Evolutionary conservation across 2,113 vertebrate species (phyloP).

Genomic region (Phyllostomus discolor): DNA sequence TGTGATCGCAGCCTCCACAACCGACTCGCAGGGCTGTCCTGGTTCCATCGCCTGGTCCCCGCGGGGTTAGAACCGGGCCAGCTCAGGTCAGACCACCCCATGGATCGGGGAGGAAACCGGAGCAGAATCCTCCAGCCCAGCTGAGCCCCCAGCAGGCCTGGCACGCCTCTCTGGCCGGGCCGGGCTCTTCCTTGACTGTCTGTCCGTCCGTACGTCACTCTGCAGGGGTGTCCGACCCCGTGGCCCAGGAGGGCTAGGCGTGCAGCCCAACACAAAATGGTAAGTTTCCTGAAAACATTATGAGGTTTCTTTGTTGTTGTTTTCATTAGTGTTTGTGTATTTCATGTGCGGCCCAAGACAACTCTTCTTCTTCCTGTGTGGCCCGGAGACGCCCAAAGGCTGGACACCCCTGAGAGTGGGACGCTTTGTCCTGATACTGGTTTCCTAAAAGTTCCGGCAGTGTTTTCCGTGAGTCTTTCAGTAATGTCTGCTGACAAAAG

Average conservation of each 20-base stretch:
- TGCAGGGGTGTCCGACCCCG: not conserved
- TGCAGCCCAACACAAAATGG: too few relatives aligned
- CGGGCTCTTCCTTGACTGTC: not conserved
- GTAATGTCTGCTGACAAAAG: slow-evolving; percentile 16
- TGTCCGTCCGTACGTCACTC: not conserved
- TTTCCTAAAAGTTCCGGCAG: not conserved
- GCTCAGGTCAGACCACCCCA: not conserved
- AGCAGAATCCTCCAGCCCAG: not conserved
- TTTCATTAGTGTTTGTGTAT: too few relatives aligned
- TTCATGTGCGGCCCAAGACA: too few relatives aligned
- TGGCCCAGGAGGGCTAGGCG: too few relatives aligned
- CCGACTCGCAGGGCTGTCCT: not conserved
- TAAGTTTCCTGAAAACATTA: too few relatives aligned
- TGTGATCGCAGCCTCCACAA: rapidly evolving
- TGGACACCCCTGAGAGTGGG: not conserved
- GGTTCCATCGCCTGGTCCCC: not conserved
- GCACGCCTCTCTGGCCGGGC: not conserved
- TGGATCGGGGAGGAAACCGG: not conserved
- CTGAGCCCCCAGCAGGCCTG: not conserved
- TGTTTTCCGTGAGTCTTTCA: slow-evolving; percentile 15
- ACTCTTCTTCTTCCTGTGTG: too few relatives aligned
- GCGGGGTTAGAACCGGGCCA: not conserved
- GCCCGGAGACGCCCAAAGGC: too few relatives aligned
- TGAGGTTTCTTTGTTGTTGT: too few relatives aligned
- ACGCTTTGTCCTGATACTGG: not conserved